phyloP scores from a whole-genome alignment of 1,140 invertebrate species.

The Atta colombica region DNA sequence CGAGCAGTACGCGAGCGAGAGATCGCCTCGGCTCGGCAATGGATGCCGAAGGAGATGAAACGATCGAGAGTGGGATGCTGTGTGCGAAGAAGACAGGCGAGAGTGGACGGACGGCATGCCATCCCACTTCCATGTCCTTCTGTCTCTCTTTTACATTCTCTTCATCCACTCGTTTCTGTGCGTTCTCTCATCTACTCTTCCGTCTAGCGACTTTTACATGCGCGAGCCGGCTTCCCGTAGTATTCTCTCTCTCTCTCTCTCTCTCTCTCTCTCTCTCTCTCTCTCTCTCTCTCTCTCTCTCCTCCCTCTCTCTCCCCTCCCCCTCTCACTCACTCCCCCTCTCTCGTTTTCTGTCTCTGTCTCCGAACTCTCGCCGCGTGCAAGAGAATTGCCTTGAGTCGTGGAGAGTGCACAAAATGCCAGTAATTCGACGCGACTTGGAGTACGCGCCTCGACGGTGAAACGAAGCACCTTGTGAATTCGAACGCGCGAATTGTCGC shows the following conservation, averaged over 20 bases:
- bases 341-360: conserved; percentile 3
- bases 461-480: conserved; percentile 44
- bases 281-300: no score
- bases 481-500: conserved; percentile 48
- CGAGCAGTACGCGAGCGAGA: conserved; percentile 18
- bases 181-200: conserved; percentile 76
- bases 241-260: conserved; percentile 24
- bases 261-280: no score
- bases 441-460: conserved; percentile 64
- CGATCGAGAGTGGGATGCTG: conserved; percentile 81
- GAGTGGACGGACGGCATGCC: conserved; percentile 86
- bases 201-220: conserved; percentile 81
- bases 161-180: conserved; percentile 61
- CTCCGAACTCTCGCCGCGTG: conserved; percentile 29
- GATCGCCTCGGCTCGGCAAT: background rate
- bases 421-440: conserved; percentile 78
- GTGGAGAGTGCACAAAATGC: conserved; percentile 74
- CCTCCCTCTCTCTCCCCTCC: no score
- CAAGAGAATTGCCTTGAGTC: conserved; percentile 41
- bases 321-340: no score
- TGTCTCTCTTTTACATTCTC: conserved; percentile 34
- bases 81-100: conserved; percentile 78
- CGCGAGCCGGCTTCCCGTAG: conserved; percentile 79
- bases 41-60: conserved; percentile 44
- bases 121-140: conserved; percentile 72